phyloP scores from a whole-genome alignment of 1,140 invertebrate genomes.

The Nephotettix cincticeps region DNA sequence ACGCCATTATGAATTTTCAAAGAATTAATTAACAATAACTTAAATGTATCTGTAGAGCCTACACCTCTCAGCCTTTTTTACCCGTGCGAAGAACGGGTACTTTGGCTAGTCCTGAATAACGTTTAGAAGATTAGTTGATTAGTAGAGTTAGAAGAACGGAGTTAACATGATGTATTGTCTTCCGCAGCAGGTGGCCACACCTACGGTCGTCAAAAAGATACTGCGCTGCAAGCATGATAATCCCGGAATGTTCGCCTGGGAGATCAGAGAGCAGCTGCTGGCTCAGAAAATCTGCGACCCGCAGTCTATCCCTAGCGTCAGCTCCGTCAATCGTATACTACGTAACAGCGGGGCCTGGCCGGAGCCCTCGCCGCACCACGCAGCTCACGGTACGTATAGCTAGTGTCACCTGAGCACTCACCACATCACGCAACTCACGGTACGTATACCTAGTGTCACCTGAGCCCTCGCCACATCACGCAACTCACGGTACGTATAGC shows the following conservation, averaged over 20 bases:
- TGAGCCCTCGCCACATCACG: too few species aligned
- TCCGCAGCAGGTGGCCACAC: slow-evolving; percentile 88
- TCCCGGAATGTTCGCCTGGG: slow-evolving; percentile 91
- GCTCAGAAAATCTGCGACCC: slow-evolving; percentile 83
- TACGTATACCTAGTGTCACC: too few species aligned
- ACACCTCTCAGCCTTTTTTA: too few species aligned
- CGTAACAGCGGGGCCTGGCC: slow-evolving; percentile 63
- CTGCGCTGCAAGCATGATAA: slow-evolving; percentile 88
- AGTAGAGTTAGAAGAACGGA: neutral
- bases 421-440: too few species aligned
- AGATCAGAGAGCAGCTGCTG: slow-evolving; percentile 84
- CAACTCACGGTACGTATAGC: too few species aligned
- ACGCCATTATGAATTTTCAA: too few species aligned
- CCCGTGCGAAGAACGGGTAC: too few species aligned
- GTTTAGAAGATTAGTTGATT: too few species aligned
- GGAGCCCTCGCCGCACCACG: neutral
- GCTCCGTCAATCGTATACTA: slow-evolving; percentile 92
- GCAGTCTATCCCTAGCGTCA: slow-evolving; percentile 86
- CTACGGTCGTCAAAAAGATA: slow-evolving; percentile 89
- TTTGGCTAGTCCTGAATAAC: too few species aligned
- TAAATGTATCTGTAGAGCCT: too few species aligned
- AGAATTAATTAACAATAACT: too few species aligned
- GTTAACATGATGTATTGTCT: slow-evolving; percentile 34
- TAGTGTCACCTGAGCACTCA: too few species aligned
- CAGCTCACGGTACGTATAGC: neutral